These are phyloP conservation scores for Phragmatobia fuliginosa DNA, from an alignment of 2,888 invertebrate species.

Conservation along the genomic window DNA sequence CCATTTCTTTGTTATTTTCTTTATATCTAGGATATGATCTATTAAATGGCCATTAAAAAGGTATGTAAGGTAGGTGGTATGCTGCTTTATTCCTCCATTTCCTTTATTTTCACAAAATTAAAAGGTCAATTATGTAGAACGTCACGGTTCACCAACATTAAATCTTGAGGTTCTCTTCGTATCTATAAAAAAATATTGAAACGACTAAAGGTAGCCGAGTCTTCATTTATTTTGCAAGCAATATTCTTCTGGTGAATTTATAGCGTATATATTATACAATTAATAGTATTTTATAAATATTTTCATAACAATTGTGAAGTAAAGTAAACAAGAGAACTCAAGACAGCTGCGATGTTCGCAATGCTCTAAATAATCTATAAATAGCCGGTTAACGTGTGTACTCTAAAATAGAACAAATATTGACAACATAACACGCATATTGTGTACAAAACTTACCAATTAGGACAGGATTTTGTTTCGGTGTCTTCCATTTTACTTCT, in stretches of 20 bases:
- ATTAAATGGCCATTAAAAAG: not conserved
- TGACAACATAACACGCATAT: constrained; percentile 62
- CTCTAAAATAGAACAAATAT: constrained; percentile 77
- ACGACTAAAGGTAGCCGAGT: too few relatives aligned
- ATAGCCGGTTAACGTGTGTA: constrained; percentile 76
- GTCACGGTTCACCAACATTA: constrained; percentile 36
- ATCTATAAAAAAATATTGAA: not conserved
- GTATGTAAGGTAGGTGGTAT: not conserved
- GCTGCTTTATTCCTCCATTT: not conserved
- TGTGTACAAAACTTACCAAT: constrained; percentile 78
- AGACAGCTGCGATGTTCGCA: constrained; percentile 71
- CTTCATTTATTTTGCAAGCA: not conserved
- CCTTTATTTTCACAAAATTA: constrained; percentile 1
- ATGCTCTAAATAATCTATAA: constrained; percentile 80
- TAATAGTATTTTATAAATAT: not conserved
- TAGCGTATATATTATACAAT: not conserved
- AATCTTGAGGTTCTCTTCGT: not conserved
- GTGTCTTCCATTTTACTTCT: constrained; percentile 70
- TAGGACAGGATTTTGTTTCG: constrained; percentile 78
- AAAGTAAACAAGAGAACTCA: constrained; percentile 73
- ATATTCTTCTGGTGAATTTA: not conserved
- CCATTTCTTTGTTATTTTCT: not conserved
- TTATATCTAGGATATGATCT: too few relatives aligned
- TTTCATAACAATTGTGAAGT: constrained; percentile 26
- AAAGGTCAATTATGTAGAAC: constrained; percentile 34